Evolutionary conservation across 2,888 invertebrate genomes (phyloP).

Genomic region (Neuroscelio doddi): DNA sequence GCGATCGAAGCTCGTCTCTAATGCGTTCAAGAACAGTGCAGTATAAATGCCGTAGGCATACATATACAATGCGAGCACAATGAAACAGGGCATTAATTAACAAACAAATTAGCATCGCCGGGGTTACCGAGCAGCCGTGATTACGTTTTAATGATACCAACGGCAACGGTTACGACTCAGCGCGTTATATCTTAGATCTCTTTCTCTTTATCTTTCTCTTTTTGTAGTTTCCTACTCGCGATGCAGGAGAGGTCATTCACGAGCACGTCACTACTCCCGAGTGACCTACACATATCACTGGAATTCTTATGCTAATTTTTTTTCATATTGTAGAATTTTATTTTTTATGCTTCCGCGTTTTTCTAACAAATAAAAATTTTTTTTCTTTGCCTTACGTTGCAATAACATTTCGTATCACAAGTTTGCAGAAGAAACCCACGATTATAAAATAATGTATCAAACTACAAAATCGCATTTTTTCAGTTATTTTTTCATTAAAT

Average conservation of each 20-base stretch:
- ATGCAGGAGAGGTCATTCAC: constrained; percentile 28
- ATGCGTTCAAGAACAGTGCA: constrained; percentile 45
- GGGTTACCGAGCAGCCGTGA: constrained; percentile 63
- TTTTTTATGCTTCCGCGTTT: no score
- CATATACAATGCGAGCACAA: constrained; percentile 57
- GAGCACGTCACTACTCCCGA: constrained; percentile 9
- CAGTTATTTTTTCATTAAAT: no score
- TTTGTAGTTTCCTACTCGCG: constrained; percentile 14
- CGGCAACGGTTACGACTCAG: constrained; percentile 55
- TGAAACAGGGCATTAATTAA: constrained; percentile 68
- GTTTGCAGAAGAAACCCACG: no score
- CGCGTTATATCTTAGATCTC: constrained; percentile 52
- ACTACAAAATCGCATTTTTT: no score
- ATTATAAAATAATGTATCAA: no score
- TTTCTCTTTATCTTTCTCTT: constrained; percentile 31
- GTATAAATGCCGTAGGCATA: constrained; percentile 47
- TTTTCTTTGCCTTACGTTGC: no score
- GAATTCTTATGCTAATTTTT: neutral
- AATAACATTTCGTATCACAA: no score
- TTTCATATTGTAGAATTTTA: no score
- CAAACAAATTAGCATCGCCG: constrained; percentile 67
- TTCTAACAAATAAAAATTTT: no score
- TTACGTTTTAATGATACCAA: constrained; percentile 69
- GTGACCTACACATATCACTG: neutral
- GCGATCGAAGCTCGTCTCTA: constrained; percentile 31